Base-by-base conservation (phyloP, 2,888 invertebrate species). In the Buathra laborator region DNA sequence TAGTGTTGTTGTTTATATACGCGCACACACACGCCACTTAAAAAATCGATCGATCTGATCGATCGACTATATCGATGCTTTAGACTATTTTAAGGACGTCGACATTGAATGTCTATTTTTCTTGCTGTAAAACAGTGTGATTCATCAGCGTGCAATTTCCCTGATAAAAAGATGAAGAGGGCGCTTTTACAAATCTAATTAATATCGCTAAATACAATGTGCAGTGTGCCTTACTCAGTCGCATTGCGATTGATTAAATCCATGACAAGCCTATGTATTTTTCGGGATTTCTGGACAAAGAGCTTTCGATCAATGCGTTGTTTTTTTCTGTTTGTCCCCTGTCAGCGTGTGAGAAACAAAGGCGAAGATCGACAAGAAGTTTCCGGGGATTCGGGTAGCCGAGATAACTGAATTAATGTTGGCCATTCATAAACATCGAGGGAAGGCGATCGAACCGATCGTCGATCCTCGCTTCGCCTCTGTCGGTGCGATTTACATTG, bases 401-500 rank as follows among this genome's bases (percentile, higher is more conserved):
- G 10, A n/a, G 72, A 59, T 59, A 59, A 29, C 59, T 14, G 59
- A 74, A 59, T 44, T 29, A 74, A 46, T 44, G 59, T 29, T 44
- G n/a, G 24, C 4, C n/a, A 6, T 24, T 10, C 44, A 56, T 14
- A 37, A 24, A 44, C 24, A 12, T 44, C n/a, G 19, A 5, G 19
- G 53, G 43, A 51, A 51, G 51, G 37, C 32, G 3, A 19, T 48
- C 62, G 62, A 43, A 72, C 48, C 66, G 80, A 81, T 67, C 51
- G 66, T 81, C 74, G 72, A 72, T 84, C 72, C 53, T 75, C 53
- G 70, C 32, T 62, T 81, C 72, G 72, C 62, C 62, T 81, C 51
- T 67, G 77, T 51, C 67, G 70, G 79, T 44, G 77, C 74, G 81
- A 80, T 75, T 71, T 76, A 56, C 75, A 80, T 64, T 67, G 53